These are phyloP conservation scores for Siniperca scherzeri DNA, from an alignment of 2,797 vertebrate species.

Conservation along the genomic window DNA sequence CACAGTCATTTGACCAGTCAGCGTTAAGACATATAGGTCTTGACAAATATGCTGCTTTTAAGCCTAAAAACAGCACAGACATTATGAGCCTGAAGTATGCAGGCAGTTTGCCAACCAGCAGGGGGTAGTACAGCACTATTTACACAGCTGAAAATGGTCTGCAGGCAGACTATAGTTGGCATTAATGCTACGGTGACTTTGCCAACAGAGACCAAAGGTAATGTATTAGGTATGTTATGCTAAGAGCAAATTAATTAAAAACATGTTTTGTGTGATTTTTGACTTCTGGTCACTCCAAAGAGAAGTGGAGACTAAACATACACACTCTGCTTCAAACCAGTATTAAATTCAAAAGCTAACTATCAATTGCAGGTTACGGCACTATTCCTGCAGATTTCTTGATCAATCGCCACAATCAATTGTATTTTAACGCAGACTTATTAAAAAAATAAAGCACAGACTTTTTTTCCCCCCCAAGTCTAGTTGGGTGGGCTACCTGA, in stretches of 20 bases:
- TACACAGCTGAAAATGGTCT: conserved; percentile 39
- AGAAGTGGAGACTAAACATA: background rate
- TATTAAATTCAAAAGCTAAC: background rate
- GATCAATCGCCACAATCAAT: no score
- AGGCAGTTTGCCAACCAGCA: conserved; percentile 50
- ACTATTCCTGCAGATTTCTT: background rate
- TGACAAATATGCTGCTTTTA: background rate
- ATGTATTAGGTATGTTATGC: background rate
- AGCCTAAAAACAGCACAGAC: background rate
- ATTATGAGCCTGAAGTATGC: background rate
- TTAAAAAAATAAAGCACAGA: background rate
- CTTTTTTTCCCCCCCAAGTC: no score
- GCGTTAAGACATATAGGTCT: background rate
- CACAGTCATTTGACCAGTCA: background rate
- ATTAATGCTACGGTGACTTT: conserved; percentile 14
- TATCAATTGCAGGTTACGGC: background rate
- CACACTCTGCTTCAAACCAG: background rate
- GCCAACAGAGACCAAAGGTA: conserved; percentile 35
- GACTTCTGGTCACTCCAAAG: background rate
- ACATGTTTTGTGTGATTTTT: background rate
- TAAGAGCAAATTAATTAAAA: background rate
- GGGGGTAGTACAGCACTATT: conserved; percentile 56
- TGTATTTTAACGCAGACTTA: background rate
- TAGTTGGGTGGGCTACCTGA: background rate
- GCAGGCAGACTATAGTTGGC: conserved; percentile 39